phyloP scores from a whole-genome alignment of 2,888 invertebrate genomes.

The Drosophila aldrichi region DNA sequence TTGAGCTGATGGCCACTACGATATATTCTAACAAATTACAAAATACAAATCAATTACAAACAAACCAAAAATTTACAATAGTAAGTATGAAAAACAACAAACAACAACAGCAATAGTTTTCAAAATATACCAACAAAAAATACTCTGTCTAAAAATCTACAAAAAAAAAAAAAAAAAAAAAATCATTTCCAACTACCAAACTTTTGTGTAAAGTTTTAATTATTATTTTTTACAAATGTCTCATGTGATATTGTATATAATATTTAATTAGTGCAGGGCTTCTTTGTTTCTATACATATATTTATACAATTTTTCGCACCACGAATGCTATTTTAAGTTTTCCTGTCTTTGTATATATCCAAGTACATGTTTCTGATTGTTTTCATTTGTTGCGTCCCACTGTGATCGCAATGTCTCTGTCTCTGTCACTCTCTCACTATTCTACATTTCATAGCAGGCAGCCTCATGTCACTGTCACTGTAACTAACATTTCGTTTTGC shows the following conservation, averaged over 20 bases:
- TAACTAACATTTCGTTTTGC: constrained; percentile 59
- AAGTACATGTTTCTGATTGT: constrained; percentile 13
- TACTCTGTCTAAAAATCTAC: constrained; percentile 35
- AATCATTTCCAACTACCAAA: constrained; percentile 44
- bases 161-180: constrained; percentile 16
- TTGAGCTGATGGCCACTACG: constrained; percentile 86
- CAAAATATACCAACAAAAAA: constrained; percentile 31
- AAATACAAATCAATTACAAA: constrained; percentile 79
- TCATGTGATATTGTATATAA: constrained; percentile 44
- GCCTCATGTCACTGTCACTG: constrained; percentile 60
- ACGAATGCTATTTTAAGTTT: constrained; percentile 35
- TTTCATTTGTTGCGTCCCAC: constrained; percentile 27
- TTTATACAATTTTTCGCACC: constrained; percentile 27
- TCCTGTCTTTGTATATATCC: constrained; percentile 34
- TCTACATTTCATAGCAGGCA: constrained; percentile 40
- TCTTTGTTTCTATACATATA: constrained; percentile 25
- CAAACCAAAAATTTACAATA: constrained; percentile 83
- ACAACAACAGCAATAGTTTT: constrained; percentile 40
- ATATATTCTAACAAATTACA: constrained; percentile 83
- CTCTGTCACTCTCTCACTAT: constrained; percentile 14
- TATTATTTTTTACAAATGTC: constrained; percentile 24
- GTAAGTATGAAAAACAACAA: constrained; percentile 83
- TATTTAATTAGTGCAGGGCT: constrained; percentile 42
- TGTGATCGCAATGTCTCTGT: constrained; percentile 16
- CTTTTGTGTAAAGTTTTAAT: constrained; percentile 56